These are phyloP conservation scores for Mustelus asterias DNA, from an alignment of 2,113 vertebrate genomes.

Conservation along the genomic window DNA sequence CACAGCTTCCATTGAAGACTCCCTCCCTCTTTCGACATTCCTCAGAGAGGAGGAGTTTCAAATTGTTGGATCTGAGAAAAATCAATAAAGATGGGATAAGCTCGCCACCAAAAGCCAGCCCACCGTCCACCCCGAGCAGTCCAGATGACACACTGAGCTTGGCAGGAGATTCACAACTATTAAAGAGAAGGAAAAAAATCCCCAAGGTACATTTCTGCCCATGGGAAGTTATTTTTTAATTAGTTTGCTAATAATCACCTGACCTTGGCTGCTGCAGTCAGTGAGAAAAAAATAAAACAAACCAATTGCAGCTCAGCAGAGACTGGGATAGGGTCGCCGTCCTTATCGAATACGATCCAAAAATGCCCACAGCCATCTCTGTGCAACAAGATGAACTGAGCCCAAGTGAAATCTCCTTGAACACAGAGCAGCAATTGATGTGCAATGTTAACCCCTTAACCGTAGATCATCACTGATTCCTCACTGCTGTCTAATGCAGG, in stretches of 20 bases:
- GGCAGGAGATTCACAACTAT: slow-evolving; percentile 82
- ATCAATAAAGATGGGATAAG: slow-evolving; percentile 68
- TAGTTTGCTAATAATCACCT: background rate
- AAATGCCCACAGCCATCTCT: background rate
- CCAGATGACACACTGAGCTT: slow-evolving; percentile 87
- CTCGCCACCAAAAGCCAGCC: slow-evolving; percentile 79
- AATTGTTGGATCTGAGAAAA: slow-evolving; percentile 79
- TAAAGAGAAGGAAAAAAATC: slow-evolving; percentile 79
- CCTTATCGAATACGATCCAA: background rate
- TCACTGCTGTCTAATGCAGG: slow-evolving; percentile 57
- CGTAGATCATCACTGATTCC: background rate
- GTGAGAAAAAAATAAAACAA: background rate
- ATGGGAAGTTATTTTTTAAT: background rate
- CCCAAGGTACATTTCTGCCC: slow-evolving; percentile 68
- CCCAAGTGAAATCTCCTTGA: background rate
- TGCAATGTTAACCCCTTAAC: background rate
- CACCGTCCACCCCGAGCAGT: slow-evolving; percentile 91
- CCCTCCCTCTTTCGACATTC: slow-evolving; percentile 76
- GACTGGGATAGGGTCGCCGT: background rate
- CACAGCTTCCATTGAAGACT: background rate
- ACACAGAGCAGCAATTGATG: background rate
- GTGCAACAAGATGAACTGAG: background rate
- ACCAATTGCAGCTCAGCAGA: background rate
- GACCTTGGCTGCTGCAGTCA: background rate
- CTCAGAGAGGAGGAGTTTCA: slow-evolving; percentile 87